Percentiles rank a stretch among this genome's conserved stretches.
These are phyloP conservation scores for Lepas anatifera DNA, from an alignment of 2,888 invertebrate species.

Conservation along the genomic window DNA sequence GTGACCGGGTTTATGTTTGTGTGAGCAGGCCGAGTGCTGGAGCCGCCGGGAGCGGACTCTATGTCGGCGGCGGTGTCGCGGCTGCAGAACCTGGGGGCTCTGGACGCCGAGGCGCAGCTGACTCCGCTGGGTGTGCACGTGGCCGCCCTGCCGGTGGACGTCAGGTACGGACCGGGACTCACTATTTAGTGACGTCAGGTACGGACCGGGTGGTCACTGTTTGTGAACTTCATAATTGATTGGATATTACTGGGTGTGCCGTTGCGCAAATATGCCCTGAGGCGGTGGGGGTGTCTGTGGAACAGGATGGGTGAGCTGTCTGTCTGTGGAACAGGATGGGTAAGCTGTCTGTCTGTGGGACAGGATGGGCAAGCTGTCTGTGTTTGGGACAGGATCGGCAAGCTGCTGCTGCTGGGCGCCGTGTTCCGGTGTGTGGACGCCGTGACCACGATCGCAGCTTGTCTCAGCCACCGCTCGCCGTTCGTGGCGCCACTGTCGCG, in stretches of 20 bases:
- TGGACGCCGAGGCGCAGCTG: constrained; percentile 57
- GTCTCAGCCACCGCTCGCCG: constrained; percentile 64
- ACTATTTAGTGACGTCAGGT: no score
- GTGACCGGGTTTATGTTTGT: no score
- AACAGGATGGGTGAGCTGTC: no score
- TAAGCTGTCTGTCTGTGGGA: constrained; percentile 40
- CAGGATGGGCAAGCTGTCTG: constrained; percentile 78
- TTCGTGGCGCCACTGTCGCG: constrained; percentile 63
- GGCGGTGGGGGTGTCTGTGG: no score
- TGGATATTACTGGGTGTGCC: no score
- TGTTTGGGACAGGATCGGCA: constrained; percentile 82
- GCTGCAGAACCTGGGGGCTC: constrained; percentile 62
- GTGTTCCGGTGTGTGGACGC: constrained; percentile 88
- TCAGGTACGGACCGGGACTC: no score
- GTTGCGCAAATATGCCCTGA: no score
- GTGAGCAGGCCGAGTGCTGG: constrained; percentile 9
- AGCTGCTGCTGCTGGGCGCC: constrained; percentile 79
- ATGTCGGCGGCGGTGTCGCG: constrained; percentile 55
- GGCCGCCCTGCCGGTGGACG: constrained; percentile 78
- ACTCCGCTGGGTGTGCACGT: constrained; percentile 80
- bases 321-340: no score
- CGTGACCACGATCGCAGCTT: constrained; percentile 77
- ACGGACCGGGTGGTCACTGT: no score
- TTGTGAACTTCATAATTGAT: no score
- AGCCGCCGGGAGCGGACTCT: constrained; percentile 38